Evolutionary conservation across 2,797 vertebrate genomes (phyloP), one percentile per base, ranked within the genome.

Genomic region (Sebastes jordani): DNA sequence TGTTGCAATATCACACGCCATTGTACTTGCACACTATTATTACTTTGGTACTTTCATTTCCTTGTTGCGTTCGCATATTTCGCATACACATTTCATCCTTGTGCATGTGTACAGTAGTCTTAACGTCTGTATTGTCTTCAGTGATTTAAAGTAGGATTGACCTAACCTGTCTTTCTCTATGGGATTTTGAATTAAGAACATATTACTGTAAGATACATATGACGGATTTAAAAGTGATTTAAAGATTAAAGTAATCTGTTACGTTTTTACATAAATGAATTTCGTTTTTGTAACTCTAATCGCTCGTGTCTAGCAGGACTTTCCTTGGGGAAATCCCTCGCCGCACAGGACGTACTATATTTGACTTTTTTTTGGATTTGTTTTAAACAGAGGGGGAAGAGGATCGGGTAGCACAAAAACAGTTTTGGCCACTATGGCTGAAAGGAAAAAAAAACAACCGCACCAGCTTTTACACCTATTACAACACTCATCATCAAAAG

Each of bases 1-100:
- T 80, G 65, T 88, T 81, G 76, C 81, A 88, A 77, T 70, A 83
- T 82, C 34, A 66, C 80, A 67, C 52, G 46, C 81, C 49, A 84
- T 36, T 86, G 13, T 36, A 71, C 61, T 81, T 73, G 16, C 69
- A 80, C 80, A 61, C 75, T 73, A 55, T 70, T 65, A 38, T 66
- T 76, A 55, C 54, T 81, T 81, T 36, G 49, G 32, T 82, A 65
- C 55, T 77, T 72, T 55, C 6, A 60, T 68, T 83, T 84, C 77
- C 59, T 34, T 49, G 11, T 82, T 6, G 30, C 18, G 7, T 80
- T 66, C 46, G 42, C 2, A 30, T 9, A 27, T 29, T 6, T 84
- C 23, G 52, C 25, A 68, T 74, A 20, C 18, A 49, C 46, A 49
- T 20, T 70, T 80, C 59, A 81, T 70, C 27, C 11, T n/a, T n/a